phyloP scores from a whole-genome alignment of 1,140 invertebrate species.

The Neotoxoptera formosana region DNA sequence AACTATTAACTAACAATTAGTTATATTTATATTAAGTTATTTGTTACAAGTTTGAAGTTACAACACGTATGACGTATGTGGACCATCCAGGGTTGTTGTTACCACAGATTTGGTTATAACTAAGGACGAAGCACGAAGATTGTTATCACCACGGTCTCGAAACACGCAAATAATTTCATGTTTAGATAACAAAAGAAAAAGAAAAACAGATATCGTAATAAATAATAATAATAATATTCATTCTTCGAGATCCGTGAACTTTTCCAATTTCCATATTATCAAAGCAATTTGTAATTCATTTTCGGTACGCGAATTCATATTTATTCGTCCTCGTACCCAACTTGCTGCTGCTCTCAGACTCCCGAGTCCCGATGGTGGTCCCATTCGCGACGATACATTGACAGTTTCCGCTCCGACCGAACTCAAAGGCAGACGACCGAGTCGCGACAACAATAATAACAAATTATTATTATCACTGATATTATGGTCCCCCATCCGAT shows the following conservation, averaged over 20 bases:
- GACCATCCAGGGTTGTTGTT: too few species aligned
- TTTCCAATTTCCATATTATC: neutral
- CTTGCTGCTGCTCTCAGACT: neutral
- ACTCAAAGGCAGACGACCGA: neutral
- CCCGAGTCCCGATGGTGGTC: neutral
- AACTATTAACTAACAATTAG: too few species aligned
- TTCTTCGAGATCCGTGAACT: neutral
- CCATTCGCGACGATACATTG: neutral
- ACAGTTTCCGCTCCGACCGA: neutral
- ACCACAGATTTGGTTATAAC: too few species aligned
- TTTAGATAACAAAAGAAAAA: neutral
- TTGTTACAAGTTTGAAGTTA: too few species aligned
- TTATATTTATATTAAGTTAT: too few species aligned
- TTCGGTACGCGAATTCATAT: neutral
- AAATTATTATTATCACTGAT: neutral
- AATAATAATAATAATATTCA: neutral
- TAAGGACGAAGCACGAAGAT: too few species aligned
- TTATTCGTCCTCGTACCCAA: neutral
- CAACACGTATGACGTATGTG: too few species aligned
- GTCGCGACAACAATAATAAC: neutral
- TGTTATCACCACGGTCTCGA: neutral
- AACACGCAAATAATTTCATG: neutral
- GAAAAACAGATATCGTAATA: neutral
- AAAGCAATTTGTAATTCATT: neutral
- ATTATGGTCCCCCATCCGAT: slow-evolving; percentile 47